Evolutionary conservation across 2,888 invertebrate genomes (phyloP).

Genomic region (Drosophila tanythrix): DNA sequence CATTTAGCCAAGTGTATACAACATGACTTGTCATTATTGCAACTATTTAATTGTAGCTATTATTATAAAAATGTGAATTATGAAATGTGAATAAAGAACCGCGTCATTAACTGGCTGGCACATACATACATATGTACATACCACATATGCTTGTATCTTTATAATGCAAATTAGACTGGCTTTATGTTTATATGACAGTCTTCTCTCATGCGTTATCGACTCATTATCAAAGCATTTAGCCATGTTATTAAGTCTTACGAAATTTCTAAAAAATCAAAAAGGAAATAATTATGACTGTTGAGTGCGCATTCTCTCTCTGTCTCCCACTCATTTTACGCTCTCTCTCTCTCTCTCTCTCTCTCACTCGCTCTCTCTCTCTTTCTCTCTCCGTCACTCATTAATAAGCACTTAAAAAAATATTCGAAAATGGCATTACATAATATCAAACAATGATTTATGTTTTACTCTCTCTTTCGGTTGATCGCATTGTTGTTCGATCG

Average conservation of each 20-base stretch:
- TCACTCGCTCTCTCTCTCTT: background rate
- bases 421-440: background rate
- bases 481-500: background rate
- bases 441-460: background rate
- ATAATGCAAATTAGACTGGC: conserved; percentile 1
- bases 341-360: background rate
- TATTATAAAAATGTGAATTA: conserved; percentile 14
- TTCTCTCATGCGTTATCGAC: conserved; percentile 29
- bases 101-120: conserved; percentile 43
- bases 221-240: conserved; percentile 11
- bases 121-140: background rate
- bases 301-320: background rate
- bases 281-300: background rate
- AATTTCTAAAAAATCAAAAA: background rate
- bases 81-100: conserved; percentile 37
- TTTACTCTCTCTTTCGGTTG: background rate
- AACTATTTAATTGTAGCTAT: conserved; percentile 3
- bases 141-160: conserved; percentile 16
- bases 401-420: background rate
- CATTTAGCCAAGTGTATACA: background rate
- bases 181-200: conserved; percentile 11
- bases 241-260: conserved; percentile 14
- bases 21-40: conserved; percentile 13
- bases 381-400: background rate
- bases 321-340: background rate